Evolutionary conservation across 2,797 vertebrate species (phyloP).

Genomic region (Acanthis flammea): DNA sequence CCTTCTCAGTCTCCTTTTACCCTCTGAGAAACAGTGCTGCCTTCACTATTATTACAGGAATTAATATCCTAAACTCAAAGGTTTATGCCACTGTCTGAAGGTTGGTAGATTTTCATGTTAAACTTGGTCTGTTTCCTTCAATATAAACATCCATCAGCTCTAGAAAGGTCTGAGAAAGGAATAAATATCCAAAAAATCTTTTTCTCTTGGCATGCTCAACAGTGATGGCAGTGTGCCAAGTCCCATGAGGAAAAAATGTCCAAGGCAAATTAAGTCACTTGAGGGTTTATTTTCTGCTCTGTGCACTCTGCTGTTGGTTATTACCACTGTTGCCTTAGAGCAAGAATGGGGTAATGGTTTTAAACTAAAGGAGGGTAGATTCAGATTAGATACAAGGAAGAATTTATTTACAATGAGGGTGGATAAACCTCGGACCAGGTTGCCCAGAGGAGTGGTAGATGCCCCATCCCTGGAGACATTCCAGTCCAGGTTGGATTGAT

Average conservation of each 20-base stretch:
- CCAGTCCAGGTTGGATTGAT: neutral
- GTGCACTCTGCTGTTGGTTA: neutral
- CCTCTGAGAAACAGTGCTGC: neutral
- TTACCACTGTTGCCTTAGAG: neutral
- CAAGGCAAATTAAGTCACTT: neutral
- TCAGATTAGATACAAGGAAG: neutral
- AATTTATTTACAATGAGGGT: fast-evolving
- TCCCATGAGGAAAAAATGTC: neutral
- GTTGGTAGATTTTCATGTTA: neutral
- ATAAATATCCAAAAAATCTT: neutral
- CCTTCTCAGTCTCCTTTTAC: neutral
- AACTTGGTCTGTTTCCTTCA: neutral
- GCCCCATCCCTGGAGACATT: neutral
- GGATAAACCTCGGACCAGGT: neutral
- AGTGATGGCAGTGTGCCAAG: neutral
- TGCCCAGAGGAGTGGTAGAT: neutral
- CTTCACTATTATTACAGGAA: neutral
- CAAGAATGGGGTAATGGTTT: neutral
- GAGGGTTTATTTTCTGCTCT: neutral
- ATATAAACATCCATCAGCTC: neutral
- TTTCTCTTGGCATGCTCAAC: neutral
- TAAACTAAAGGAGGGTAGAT: neutral
- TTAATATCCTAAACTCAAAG: neutral
- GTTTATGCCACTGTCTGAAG: neutral
- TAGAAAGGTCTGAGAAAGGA: neutral